Conservation (phyloP, 2,113 vertebrate genomes). For the Neogobius melanostomus region DNA sequence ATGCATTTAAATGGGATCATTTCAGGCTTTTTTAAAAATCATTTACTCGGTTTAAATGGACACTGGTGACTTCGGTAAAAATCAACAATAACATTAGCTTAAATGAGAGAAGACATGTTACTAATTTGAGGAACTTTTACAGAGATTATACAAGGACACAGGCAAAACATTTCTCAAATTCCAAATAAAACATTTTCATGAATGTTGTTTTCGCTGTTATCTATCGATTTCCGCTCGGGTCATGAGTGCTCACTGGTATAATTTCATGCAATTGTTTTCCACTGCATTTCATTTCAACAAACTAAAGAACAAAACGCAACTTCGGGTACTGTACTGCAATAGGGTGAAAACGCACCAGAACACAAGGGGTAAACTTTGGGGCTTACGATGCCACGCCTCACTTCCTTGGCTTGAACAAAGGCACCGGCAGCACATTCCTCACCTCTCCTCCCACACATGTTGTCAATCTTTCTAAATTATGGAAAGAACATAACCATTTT, state of each 20-base stretch:
- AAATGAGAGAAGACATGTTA: not conserved
- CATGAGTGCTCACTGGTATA: not conserved
- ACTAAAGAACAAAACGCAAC: no score
- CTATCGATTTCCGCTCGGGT: not conserved
- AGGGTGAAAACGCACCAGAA: no score
- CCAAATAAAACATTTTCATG: not conserved
- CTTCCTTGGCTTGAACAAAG: no score
- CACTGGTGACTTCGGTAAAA: not conserved
- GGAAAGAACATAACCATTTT: no score
- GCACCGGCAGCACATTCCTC: no score
- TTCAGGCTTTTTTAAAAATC: not conserved
- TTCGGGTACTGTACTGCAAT: no score
- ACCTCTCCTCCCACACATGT: no score
- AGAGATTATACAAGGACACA: not conserved
- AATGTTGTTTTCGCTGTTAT: not conserved
- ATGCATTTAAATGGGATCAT: slow-evolving; percentile 3
- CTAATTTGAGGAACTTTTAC: not conserved
- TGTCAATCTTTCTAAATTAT: no score
- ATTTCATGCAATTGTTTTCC: not conserved
- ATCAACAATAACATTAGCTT: not conserved
- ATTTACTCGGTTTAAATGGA: not conserved
- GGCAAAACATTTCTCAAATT: not conserved
- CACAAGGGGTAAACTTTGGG: no score
- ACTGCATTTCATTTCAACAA: not conserved
- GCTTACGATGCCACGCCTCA: no score